Base-by-base conservation (phyloP, 2,888 invertebrate species). In the Leucophora obtusa region DNA sequence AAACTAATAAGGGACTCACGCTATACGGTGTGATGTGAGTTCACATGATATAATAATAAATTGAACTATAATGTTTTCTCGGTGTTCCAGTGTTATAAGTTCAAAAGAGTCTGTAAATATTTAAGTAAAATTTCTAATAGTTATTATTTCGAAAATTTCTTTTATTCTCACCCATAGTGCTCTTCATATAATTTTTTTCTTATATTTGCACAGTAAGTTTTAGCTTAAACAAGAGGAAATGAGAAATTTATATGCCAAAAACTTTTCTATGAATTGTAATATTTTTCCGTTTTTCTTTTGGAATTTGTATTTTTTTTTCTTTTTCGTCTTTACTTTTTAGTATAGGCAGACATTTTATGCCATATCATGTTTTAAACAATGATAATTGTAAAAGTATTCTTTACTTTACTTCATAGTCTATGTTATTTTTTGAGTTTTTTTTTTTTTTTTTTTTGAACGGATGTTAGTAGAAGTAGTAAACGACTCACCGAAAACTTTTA, bases 191-290 rank as follows among this genome's bases (percentile, higher is more conserved):
- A 28, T 28, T 28, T 56, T 65, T 9, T 24, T 60, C 15, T 53
- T 51, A 0, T 1, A 14, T 43, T 54, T 43, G 66, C 18, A 11
- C 3, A 69, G 59, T 70, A 54, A 50, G 15, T 9, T 24, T 9
- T 28, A 51, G 21, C 59, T 58, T 43, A 56, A 75, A 47, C 35
- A 56, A 54, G 54, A 65, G 81, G 81, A 81, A 81, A 81, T 81
- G 81, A 76, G 73, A 77, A 81, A 77, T 81, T 73, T 81, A 81
- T 81, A 77, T 81, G 81, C 81, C 81, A 81, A 77, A 81, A 81
- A 81, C 59, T 81, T 81, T 81, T 59, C 70, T 66, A 70, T 81
- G 73, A 81, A 81, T 81, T 70, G 77, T 77, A 74, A 77, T 77
- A 81, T 43, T 70, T 81, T 81, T 81, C 81, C 81, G 69, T 76